phyloP scores from a whole-genome alignment of 2,888 invertebrate genomes.

The Machimus rusticus region DNA sequence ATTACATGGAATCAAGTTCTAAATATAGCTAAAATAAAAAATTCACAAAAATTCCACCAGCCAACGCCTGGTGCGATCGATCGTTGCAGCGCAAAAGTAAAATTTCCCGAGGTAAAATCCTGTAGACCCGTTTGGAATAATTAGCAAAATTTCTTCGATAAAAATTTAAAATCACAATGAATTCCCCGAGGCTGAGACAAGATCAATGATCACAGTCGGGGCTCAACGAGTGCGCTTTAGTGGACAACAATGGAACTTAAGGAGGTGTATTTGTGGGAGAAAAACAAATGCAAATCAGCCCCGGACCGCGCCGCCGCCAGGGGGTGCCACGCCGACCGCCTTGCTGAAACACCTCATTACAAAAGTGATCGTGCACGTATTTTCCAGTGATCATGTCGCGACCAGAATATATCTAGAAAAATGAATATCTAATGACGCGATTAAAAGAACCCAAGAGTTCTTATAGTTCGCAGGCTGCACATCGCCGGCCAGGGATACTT shows the following conservation, averaged over 20 bases:
- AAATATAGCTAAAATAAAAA: background rate
- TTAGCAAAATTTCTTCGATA: conserved; percentile 1
- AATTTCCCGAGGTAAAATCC: conserved; percentile 10
- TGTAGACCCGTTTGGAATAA: conserved; percentile 7
- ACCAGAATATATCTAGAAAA: conserved; percentile 25
- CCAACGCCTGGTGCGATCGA: background rate
- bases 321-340: background rate
- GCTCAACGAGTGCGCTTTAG: background rate
- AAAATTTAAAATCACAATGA: background rate
- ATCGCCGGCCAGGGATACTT: background rate
- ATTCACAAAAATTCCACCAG: background rate
- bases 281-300: background rate
- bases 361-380: conserved; percentile 26
- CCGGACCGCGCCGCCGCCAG: background rate
- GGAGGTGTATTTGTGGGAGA: background rate
- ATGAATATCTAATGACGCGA: conserved; percentile 15
- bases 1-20: background rate
- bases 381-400: conserved; percentile 35
- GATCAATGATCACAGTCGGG: background rate
- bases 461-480: background rate
- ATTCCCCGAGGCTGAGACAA: conserved; percentile 4
- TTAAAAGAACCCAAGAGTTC: background rate
- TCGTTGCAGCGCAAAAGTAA: background rate
- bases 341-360: background rate
- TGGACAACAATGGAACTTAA: background rate